These are phyloP conservation scores for Laupala kohalensis DNA, from an alignment of 1,140 invertebrate genomes.

Conservation along the genomic window DNA sequence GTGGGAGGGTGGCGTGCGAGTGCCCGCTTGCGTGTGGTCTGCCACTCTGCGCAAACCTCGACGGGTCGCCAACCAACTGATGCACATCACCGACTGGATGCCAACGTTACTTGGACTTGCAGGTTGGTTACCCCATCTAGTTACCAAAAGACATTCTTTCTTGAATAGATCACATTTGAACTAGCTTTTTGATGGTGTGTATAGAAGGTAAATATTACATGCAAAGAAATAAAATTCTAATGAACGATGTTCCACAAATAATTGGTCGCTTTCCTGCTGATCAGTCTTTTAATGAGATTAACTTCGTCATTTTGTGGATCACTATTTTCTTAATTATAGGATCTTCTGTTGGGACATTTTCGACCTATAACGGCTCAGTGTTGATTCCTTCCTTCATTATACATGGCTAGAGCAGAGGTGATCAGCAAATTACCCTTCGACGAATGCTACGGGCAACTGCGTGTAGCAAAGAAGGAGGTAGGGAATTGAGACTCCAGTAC, in stretches of 20 bases:
- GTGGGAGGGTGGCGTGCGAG: constrained; percentile 74
- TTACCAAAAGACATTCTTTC: neutral
- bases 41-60: constrained; percentile 39
- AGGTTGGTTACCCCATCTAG: constrained; percentile 27
- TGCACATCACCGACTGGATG: constrained; percentile 77
- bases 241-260: neutral
- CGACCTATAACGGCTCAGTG: too few species aligned
- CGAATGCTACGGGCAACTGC: too few species aligned
- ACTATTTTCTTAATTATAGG: too few species aligned
- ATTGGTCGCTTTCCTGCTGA: neutral
- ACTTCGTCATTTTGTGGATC: too few species aligned
- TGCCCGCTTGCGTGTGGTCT: constrained; percentile 66
- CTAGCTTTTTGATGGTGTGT: neutral
- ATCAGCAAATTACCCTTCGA: too few species aligned
- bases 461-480: too few species aligned
- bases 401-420: too few species aligned
- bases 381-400: too few species aligned
- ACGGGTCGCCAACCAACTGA: constrained; percentile 54
- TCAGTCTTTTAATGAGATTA: too few species aligned
- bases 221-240: neutral
- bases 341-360: too few species aligned
- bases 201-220: neutral
- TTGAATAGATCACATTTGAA: neutral
- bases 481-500: too few species aligned
- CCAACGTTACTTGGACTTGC: constrained; percentile 62